Base-by-base conservation (phyloP, 2,888 invertebrate species). In the Cosmorhoe ocellata region DNA sequence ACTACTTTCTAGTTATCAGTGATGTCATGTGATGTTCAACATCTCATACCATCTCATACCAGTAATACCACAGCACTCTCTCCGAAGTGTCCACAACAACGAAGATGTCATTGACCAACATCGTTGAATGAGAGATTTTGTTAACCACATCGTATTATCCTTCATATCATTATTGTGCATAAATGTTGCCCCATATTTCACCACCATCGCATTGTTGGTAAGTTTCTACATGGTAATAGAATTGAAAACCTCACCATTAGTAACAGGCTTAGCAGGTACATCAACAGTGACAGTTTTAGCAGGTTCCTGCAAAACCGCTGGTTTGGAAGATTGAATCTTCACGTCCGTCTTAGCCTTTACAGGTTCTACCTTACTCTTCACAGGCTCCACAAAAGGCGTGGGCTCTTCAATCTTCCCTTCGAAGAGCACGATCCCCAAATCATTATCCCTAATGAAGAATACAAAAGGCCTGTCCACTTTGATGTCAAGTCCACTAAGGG, bases 391-490 rank as follows among this genome's bases (percentile, higher is more conserved):
- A 59, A 64, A 72, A 11, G 58, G 54, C 0, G 69, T 74, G 0
- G 93, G 93, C 46, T 91, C 81, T 26, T 90, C 84, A 45, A 92
- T 86, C 61, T 92, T 91, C 22, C 94, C 94, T 65, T 92, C 92
- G 65, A 94, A 94, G n/a, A 94, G 76, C 8, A 93, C 90, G 31
- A 91, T 77, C 0, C 89, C 91, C 0, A 90, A 80, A 6, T 77
- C 66, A 11, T 88, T 87, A 55, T 93, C 92, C 46, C 92, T 91
- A 43, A 94, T 92, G 69, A 92, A 92, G 78, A 94, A 94, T 0
- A 93, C 65, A 70, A 94, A 95, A 0, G 94, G 94, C 58, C 91
- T 91, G 66, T 94, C 91, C 0, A 91, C 91, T 1, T 78, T 80
- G 48, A 94, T 74, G 37, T 79, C 79, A 1, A 91, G 85, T 0